These are phyloP conservation scores for Pomatorhinus ruficollis DNA, from an alignment of 2,113 vertebrate genomes.

Conservation along the genomic window DNA sequence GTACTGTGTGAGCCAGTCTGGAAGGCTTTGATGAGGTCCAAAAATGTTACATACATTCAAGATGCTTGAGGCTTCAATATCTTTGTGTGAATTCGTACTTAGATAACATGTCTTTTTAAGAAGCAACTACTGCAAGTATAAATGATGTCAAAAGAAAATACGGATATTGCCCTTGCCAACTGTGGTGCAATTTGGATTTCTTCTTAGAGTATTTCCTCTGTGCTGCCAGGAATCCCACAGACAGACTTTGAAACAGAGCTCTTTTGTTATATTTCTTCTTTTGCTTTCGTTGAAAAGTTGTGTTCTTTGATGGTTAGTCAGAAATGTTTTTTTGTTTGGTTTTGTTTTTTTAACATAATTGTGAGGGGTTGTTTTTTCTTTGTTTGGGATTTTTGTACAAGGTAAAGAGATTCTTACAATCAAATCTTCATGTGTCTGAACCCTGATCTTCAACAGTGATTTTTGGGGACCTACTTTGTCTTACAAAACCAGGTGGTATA, in stretches of 20 bases:
- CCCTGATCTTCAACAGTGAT: background rate
- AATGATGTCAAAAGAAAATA: background rate
- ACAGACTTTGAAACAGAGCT: background rate
- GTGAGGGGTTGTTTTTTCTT: accelerated
- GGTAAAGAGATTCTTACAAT: background rate
- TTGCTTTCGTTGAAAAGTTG: background rate
- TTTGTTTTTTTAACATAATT: background rate
- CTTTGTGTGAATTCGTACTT: background rate
- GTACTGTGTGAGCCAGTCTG: too few species aligned
- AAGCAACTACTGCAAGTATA: background rate
- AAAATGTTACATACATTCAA: background rate
- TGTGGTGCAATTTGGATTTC: background rate
- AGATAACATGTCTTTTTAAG: background rate
- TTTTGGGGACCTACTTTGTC: background rate
- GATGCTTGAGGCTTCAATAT: background rate
- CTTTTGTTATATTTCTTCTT: background rate
- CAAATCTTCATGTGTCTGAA: background rate
- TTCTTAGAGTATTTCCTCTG: background rate
- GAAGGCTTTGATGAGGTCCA: background rate
- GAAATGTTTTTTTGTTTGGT: background rate
- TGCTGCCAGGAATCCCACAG: background rate
- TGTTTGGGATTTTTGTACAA: background rate
- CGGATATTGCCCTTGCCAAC: background rate
- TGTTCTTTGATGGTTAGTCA: background rate
- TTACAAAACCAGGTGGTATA: background rate